A percentile compares a stretch with the other conserved stretches of the same genome.
phyloP scores from a whole-genome alignment of 2,113 vertebrate genomes.

The Melanotaenia duboulayi region DNA sequence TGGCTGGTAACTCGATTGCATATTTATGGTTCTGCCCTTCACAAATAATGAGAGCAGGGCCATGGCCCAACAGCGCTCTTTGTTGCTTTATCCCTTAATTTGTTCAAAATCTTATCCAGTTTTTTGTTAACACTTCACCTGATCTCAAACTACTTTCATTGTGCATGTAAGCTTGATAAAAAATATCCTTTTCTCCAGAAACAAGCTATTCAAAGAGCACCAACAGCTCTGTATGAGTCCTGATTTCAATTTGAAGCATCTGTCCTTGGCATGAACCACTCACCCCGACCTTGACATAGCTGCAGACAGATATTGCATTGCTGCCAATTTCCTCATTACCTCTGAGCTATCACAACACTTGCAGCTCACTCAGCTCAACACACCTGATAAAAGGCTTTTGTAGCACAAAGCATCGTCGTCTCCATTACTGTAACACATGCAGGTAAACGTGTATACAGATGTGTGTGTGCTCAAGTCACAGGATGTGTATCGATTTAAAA shows the following conservation, averaged over 20 bases:
- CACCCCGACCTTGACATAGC: conserved; percentile 56
- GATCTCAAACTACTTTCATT: background rate
- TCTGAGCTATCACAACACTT: conserved; percentile 39
- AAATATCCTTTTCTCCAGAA: background rate
- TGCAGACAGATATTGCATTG: conserved; percentile 35
- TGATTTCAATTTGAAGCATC: conserved; percentile 39
- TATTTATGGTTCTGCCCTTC: background rate
- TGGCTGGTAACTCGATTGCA: background rate
- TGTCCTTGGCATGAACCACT: conserved; percentile 60
- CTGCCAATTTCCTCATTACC: conserved; percentile 73
- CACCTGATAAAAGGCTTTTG: conserved; percentile 49
- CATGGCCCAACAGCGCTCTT: too few relatives aligned
- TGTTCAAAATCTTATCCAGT: background rate
- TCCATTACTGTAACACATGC: conserved; percentile 55
- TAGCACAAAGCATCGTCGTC: conserved; percentile 9
- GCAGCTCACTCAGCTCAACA: conserved; percentile 48
- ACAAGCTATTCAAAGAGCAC: conserved; percentile 3
- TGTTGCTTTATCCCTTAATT: background rate
- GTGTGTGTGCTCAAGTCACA: conserved; percentile 5
- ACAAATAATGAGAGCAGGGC: background rate
- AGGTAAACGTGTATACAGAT: conserved; percentile 67
- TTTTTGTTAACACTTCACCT: background rate
- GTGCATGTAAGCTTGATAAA: background rate
- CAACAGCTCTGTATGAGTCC: conserved; percentile 13
- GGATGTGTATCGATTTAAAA: too few relatives aligned